phyloP scores from a whole-genome alignment of 2,888 invertebrate species.

The Microplitis deprimator region DNA sequence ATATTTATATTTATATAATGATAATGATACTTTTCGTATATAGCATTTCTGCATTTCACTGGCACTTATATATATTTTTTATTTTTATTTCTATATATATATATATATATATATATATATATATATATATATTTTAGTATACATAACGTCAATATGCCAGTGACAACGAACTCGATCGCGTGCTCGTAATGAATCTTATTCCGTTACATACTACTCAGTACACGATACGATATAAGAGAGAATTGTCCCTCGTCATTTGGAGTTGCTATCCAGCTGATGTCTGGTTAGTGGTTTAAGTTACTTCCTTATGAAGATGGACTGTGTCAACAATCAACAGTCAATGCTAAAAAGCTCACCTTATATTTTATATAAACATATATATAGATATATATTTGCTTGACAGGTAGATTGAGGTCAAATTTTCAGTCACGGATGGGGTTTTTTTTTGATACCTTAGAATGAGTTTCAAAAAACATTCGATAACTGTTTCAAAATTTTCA shows the following conservation, averaged over 20 bases:
- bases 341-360: no score
- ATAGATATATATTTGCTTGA: no score
- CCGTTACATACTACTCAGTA: slow-evolving; percentile 50
- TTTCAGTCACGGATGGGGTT: no score
- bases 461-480: no score
- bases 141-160: slow-evolving; percentile 15
- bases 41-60: no score
- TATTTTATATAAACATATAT: no score
- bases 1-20: not conserved
- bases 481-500: no score
- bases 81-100: no score
- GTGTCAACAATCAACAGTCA: not conserved
- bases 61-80: no score
- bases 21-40: no score
- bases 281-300: not conserved
- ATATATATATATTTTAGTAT: not conserved
- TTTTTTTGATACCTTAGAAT: no score
- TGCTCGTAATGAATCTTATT: slow-evolving; percentile 58
- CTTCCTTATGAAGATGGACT: not conserved
- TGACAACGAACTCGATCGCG: slow-evolving; percentile 57
- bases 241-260: not conserved
- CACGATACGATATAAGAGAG: not conserved
- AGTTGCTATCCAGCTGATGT: not conserved
- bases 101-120: not conserved
- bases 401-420: no score